These are phyloP conservation scores for Tupaia chinensis DNA, from an alignment of 2,113 vertebrate genomes.

Conservation along the genomic window DNA sequence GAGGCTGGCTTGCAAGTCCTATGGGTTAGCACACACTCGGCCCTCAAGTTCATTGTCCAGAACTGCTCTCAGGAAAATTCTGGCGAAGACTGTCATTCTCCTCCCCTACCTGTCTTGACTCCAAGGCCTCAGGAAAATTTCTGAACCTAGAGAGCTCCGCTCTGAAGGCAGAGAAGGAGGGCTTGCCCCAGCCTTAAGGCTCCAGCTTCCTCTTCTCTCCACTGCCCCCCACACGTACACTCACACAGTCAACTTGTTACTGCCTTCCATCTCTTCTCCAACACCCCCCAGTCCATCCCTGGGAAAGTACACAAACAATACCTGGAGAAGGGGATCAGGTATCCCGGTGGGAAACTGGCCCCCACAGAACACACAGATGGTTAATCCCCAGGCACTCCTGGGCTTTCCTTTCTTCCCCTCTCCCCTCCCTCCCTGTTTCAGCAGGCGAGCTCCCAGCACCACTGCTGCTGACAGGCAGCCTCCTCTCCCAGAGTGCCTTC, in stretches of 20 bases:
- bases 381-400: constrained; percentile 70
- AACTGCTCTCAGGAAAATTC: background rate
- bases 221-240: background rate
- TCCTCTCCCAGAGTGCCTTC: background rate
- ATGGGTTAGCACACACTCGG: background rate
- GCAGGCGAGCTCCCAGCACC: background rate
- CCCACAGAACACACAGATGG: constrained; percentile 76
- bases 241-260: background rate
- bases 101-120: background rate
- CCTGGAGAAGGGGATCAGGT: constrained; percentile 69
- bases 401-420: background rate
- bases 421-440: background rate
- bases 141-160: too few relatives aligned
- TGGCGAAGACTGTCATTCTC: background rate
- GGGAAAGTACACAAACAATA: constrained; percentile 78
- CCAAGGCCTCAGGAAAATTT: background rate
- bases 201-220: background rate
- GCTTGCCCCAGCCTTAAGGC: fast-evolving
- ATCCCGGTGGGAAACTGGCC: constrained; percentile 36
- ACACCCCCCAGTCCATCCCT: constrained; percentile 36
- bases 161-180: background rate
- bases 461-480: background rate
- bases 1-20: background rate
- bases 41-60: background rate
- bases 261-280: background rate